Base-by-base conservation (phyloP, 2,797 vertebrate genomes). In the Bufotes viridis region DNA sequence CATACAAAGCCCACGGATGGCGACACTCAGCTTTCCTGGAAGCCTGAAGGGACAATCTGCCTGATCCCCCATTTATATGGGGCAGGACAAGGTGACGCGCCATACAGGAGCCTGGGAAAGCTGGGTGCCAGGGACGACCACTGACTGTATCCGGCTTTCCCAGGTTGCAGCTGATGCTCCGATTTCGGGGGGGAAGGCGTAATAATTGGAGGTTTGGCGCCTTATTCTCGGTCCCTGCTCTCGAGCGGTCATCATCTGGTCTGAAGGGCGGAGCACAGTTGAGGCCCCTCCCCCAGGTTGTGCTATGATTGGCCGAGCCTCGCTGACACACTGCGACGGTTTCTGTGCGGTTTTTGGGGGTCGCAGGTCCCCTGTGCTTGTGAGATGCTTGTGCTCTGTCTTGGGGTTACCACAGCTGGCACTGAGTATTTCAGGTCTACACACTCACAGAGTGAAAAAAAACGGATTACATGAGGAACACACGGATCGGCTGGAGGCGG, bases 371-470 rank as follows among this genome's bases (percentile, higher is more conserved):
- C 79, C 67, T 87, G 81, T 87, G 81, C 87, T 87, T 83, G 72
- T 87, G 81, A 76, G 22, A 83, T 78, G 26, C 26, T 84, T 88
- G 87, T 84, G 87, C 81, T 84, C 42, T 79, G 61, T 81, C 49
- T 72, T 26, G 61, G 60, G 53, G 51, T 49, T 15, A 24, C 17
- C 61, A 67, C 20, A 67, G 34, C 60, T 17, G 10, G 4, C 24
- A 63, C 26, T 24, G 18, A 80, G 57, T 60, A 61, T 63, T 24
- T 34, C 29, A 42, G 78, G 10, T 81, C 60, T 34, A 29, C 78
- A 34, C 78, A 17, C 15, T 42, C 17, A 34, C 15, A 20, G 26
- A 20, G 14, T 8, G 29, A 53, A 55, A 42, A 69, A 22, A 78
- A 60, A 49, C 22, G 49, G 80, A 11, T 17, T 18, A 70, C 29